phyloP scores from a whole-genome alignment of 2,113 vertebrate species.

The Narcine bancroftii region DNA sequence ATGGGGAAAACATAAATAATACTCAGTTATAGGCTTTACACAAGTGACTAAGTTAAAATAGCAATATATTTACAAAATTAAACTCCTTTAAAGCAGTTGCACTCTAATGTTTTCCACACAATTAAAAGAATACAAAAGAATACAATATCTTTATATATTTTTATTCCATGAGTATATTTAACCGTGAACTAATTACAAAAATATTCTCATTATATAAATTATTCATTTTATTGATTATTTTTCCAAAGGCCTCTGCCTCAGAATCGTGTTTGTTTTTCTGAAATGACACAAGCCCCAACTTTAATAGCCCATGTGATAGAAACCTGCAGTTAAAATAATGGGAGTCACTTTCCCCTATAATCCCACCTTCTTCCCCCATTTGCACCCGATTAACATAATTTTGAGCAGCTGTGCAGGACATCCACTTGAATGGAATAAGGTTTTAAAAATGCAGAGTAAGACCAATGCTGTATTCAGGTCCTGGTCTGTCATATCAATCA shows the following conservation, averaged over 20 bases:
- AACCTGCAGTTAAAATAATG: neutral
- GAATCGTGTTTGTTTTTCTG: neutral
- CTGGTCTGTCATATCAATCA: neutral
- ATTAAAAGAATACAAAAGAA: neutral
- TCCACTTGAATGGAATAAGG: neutral
- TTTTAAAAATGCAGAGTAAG: neutral
- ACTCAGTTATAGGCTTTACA: neutral
- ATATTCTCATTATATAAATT: neutral
- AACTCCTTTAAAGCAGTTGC: neutral
- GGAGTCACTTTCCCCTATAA: neutral
- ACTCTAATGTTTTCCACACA: neutral
- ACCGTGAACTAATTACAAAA: neutral
- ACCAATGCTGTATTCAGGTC: neutral
- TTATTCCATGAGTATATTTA: neutral
- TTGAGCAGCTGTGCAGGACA: neutral
- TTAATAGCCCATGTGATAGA: neutral
- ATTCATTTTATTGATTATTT: neutral
- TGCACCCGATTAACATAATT: too few species aligned
- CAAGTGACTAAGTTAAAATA: neutral
- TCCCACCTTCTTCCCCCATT: neutral
- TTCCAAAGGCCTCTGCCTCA: neutral
- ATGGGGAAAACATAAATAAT: neutral
- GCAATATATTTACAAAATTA: neutral
- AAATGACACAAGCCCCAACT: neutral
- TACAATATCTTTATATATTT: too few species aligned